Evolutionary conservation across 2,888 invertebrate species (phyloP).

Genomic region (Leptopterna dolabrata): DNA sequence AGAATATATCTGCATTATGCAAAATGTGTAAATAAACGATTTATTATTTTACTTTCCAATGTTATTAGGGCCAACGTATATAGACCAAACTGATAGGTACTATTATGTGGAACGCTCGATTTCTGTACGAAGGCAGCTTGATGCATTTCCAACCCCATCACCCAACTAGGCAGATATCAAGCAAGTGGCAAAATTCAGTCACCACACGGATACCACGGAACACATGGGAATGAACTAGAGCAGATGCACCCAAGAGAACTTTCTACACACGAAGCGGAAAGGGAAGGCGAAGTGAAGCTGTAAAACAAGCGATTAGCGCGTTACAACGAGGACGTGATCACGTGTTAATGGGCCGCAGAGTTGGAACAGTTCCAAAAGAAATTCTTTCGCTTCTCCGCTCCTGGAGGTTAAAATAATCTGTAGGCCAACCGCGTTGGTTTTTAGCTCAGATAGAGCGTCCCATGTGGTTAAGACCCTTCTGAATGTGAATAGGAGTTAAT

Average conservation of each 20-base stretch:
- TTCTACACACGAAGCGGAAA: neutral
- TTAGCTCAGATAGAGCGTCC: neutral
- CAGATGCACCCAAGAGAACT: neutral
- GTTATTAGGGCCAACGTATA: too few species aligned
- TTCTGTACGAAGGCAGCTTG: too few species aligned
- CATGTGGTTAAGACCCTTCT: neutral
- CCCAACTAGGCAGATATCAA: too few species aligned
- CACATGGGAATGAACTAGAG: too few species aligned
- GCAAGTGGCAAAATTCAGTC: too few species aligned
- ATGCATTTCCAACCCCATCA: too few species aligned
- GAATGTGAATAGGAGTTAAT: neutral
- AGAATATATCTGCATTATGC: too few species aligned
- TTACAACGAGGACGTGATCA: conserved; percentile 24
- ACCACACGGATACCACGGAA: too few species aligned
- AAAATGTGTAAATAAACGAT: too few species aligned
- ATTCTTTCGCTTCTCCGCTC: neutral
- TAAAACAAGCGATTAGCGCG: conserved; percentile 17
- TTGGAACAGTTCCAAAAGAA: conserved; percentile 4
- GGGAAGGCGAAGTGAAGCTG: conserved; percentile 7
- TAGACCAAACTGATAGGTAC: too few species aligned
- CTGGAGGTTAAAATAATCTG: conserved; percentile 19
- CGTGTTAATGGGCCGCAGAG: conserved; percentile 24
- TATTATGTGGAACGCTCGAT: too few species aligned
- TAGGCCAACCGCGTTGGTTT: neutral
- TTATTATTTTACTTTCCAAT: too few species aligned